phyloP scores from a whole-genome alignment of 2,113 vertebrate genomes.

The Dicaeum eximium region DNA sequence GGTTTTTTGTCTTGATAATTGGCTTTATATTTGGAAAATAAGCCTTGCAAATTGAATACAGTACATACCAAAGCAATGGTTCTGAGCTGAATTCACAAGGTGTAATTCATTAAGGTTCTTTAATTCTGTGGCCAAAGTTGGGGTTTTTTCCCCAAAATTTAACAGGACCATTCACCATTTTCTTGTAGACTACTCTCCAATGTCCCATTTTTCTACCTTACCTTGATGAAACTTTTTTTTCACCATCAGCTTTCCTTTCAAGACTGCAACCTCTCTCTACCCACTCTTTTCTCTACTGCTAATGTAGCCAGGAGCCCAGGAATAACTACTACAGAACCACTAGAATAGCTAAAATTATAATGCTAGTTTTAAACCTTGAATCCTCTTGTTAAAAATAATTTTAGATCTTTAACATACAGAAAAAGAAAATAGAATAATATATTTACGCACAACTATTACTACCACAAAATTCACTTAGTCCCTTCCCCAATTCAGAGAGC shows the following conservation, averaged over 20 bases:
- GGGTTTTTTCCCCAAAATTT: background rate
- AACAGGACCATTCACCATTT: background rate
- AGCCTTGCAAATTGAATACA: background rate
- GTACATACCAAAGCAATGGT: background rate
- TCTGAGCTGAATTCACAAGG: background rate
- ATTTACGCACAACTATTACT: background rate
- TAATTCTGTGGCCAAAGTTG: background rate
- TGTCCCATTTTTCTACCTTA: background rate
- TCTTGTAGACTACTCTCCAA: background rate
- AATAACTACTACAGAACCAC: background rate
- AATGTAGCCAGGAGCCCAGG: background rate
- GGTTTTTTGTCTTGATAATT: background rate
- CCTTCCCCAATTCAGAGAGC: background rate
- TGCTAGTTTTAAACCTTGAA: background rate
- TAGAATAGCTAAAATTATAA: background rate
- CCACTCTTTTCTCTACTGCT: background rate
- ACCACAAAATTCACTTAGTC: background rate
- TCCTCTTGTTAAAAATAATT: background rate
- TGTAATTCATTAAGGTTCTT: background rate
- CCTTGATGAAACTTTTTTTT: background rate
- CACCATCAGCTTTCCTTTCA: background rate
- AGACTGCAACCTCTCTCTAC: background rate
- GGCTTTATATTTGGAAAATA: background rate
- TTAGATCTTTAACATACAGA: background rate
- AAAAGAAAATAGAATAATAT: background rate